Evolutionary conservation across 2,113 vertebrate species (phyloP), one percentile per base, ranked within the genome.

Genomic region (Lampris megalopsis): DNA sequence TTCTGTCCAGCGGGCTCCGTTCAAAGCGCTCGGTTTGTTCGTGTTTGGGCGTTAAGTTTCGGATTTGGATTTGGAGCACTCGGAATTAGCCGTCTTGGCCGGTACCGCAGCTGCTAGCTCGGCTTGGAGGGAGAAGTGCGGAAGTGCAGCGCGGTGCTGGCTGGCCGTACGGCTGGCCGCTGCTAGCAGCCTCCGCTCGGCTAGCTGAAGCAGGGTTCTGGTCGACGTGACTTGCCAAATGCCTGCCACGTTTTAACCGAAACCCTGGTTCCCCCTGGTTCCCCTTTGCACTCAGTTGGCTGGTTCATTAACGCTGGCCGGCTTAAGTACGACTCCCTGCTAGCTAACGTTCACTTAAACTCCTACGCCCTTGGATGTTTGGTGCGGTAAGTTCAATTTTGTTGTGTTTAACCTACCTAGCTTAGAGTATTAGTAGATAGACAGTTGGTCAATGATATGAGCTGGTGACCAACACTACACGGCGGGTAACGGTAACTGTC

Each of bases 341-440:
- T 56, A 8, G 52, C 73, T 52, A 48, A 40, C 10, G 38, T 61
- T 73, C 35, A 45, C n/a, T 38, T 0, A 9, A 41, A 61, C 4
- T 24, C 5, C 41, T 60, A 73, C 52, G 73, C 56, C 54, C 9
- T 79, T 88, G 86, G 86, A 91, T 92, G 91, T 78, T 87, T 61
- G 69, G 69, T 75, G 84, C 67, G 84, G 91, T 92, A 56, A 85
- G 90, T 89, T 63, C 45, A 53, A 0, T 53, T 70, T 77, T 49
- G 24, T 24, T 24, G 24, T 24, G 24, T 24, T 24, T 24, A 24
- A 24, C 24, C 24, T 24, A 24, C 24, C 24, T 24, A 24, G 24
- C 24, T 24, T 24, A 24, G 24, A 24, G 24, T 24, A 24, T 24
- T 24, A 24, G 24, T 24, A 24, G 24, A 24, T 24, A 24, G 24